Evolutionary conservation across 2,113 vertebrate genomes (phyloP).

Genomic region (Pogona vitticeps): DNA sequence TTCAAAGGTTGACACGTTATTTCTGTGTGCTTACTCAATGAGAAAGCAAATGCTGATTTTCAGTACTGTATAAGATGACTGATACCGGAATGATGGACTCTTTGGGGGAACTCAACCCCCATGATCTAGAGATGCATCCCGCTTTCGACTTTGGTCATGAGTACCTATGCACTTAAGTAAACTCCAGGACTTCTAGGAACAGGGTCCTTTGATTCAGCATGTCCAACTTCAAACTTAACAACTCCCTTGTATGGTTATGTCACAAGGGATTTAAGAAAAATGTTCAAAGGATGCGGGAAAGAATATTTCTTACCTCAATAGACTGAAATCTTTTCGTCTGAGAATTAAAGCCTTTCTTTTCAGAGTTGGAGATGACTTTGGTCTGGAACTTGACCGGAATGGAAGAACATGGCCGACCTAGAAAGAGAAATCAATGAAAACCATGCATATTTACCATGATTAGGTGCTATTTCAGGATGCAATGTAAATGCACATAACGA

Average conservation of each 20-base stretch:
- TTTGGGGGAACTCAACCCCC: too few relatives aligned
- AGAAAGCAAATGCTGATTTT: too few relatives aligned
- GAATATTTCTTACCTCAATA: conserved; percentile 55
- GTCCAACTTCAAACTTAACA: background rate
- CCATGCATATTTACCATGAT: background rate
- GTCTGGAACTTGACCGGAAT: conserved; percentile 69
- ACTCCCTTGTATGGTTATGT: background rate
- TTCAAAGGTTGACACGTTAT: too few relatives aligned
- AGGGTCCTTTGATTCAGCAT: background rate
- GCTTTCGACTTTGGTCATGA: background rate
- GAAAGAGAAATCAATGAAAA: conserved; percentile 26
- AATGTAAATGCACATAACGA: too few relatives aligned
- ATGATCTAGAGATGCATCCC: background rate
- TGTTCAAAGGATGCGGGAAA: background rate
- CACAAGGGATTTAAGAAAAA: background rate
- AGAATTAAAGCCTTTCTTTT: conserved; percentile 75
- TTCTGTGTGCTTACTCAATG: too few relatives aligned
- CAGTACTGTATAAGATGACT: too few relatives aligned
- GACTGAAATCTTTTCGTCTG: conserved; percentile 75
- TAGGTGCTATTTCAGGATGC: conserved; percentile 22
- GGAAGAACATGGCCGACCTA: conserved; percentile 58
- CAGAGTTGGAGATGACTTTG: conserved; percentile 54
- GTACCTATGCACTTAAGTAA: background rate
- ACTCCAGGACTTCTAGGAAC: too few relatives aligned
- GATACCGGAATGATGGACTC: too few relatives aligned